Evolutionary conservation across 2,113 vertebrate genomes (phyloP).

Genomic region (pig (Sus scrofa)): DNA sequence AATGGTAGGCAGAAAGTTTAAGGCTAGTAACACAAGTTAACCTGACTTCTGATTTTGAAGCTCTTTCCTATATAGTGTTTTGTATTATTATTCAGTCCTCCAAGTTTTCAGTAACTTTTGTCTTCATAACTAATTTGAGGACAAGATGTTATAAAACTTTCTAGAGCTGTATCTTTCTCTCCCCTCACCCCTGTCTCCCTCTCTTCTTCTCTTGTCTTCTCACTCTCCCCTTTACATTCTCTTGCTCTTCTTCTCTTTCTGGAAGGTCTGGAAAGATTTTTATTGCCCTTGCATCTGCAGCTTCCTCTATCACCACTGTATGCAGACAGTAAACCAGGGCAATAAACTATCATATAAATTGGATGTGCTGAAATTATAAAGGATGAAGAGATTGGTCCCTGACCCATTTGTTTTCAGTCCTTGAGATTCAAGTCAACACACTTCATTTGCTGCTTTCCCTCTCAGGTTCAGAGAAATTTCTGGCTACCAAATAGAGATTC

Average conservation of each 20-base stretch:
- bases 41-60: background rate
- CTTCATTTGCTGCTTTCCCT: background rate
- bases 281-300: background rate
- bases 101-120: background rate
- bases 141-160: background rate
- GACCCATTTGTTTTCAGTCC: background rate
- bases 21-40: background rate
- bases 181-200: background rate
- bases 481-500: background rate
- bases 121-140: background rate
- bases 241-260: background rate
- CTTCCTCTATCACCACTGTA: background rate
- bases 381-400: background rate
- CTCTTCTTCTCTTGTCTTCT: background rate
- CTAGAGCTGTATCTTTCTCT: background rate
- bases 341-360: background rate
- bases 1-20: background rate
- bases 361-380: background rate
- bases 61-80: background rate
- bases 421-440: background rate
- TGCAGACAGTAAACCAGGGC: background rate
- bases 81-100: background rate
- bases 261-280: background rate
- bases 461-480: background rate
- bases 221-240: background rate